These are phyloP conservation scores for Saturnia japonica DNA, from an alignment of 2,888 invertebrate species.

Conservation along the genomic window DNA sequence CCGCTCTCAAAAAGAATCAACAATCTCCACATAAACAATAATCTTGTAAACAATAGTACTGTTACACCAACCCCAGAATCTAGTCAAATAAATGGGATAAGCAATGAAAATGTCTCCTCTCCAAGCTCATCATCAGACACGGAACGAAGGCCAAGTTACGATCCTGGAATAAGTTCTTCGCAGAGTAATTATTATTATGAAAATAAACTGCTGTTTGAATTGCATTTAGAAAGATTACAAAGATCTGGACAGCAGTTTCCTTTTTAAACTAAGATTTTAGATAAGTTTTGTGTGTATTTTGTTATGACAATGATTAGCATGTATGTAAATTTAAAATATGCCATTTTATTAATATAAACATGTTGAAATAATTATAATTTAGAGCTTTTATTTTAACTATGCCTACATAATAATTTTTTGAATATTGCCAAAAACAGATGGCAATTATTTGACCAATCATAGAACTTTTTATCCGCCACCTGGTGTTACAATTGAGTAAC, in stretches of 20 bases:
- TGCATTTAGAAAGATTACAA: constrained; percentile 90
- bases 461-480: constrained; percentile 58
- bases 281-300: constrained; percentile 57
- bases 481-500: constrained; percentile 50
- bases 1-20: constrained; percentile 95
- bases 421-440: constrained; percentile 21
- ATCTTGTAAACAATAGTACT: constrained; percentile 49
- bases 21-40: constrained; percentile 90
- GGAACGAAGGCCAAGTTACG: constrained; percentile 81
- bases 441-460: constrained; percentile 49
- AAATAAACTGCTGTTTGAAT: constrained; percentile 92
- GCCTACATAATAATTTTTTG: constrained; percentile 23
- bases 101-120: constrained; percentile 58
- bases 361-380: constrained; percentile 34
- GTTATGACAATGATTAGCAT: constrained; percentile 48
- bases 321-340: constrained; percentile 41
- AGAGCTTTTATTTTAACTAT: constrained; percentile 34
- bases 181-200: constrained; percentile 94
- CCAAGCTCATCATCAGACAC: constrained; percentile 60
- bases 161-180: constrained; percentile 87
- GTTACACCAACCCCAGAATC: constrained; percentile 50
- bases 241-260: constrained; percentile 81
- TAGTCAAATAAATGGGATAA: constrained; percentile 60
- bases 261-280: constrained; percentile 54
- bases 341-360: constrained; percentile 45